Conservation (phyloP, 2,113 vertebrate genomes). For the Ibidorhyncha struthersii region DNA sequence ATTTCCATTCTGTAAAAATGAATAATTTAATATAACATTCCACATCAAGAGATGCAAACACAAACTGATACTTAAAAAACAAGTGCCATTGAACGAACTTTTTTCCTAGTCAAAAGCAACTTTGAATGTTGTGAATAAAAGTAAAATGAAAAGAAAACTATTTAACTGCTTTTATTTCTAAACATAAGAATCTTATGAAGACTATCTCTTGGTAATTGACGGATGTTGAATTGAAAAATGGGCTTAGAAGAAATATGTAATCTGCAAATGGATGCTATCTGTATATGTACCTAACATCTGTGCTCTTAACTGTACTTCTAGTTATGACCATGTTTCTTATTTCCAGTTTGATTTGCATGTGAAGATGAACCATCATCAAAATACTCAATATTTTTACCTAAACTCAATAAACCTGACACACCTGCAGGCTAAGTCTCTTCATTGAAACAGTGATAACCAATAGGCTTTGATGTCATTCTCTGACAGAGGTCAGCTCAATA, state of each 20-base stretch:
- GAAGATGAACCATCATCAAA: background rate
- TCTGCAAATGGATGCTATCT: background rate
- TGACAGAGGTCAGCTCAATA: slow-evolving; percentile 2
- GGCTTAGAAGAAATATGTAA: background rate
- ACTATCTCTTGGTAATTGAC: background rate
- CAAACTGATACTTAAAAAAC: slow-evolving; percentile 66
- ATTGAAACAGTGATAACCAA: background rate
- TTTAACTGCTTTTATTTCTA: slow-evolving; percentile 19
- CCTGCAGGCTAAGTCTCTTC: background rate
- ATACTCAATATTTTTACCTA: background rate
- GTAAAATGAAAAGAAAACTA: background rate
- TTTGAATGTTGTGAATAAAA: slow-evolving; percentile 28
- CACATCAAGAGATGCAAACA: slow-evolving; percentile 67
- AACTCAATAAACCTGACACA: background rate
- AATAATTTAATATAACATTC: slow-evolving; percentile 81
- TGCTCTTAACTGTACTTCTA: background rate
- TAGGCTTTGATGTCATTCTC: background rate
- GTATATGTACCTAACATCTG: background rate
- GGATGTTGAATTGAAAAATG: background rate
- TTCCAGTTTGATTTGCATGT: background rate
- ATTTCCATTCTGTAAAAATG: slow-evolving; percentile 80
- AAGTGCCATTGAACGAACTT: slow-evolving; percentile 53
- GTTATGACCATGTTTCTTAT: background rate
- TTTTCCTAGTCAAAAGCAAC: slow-evolving; percentile 26
- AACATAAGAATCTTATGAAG: background rate